Base-by-base conservation (phyloP, 1,140 invertebrate species). In the Ooceraea biroi region DNA sequence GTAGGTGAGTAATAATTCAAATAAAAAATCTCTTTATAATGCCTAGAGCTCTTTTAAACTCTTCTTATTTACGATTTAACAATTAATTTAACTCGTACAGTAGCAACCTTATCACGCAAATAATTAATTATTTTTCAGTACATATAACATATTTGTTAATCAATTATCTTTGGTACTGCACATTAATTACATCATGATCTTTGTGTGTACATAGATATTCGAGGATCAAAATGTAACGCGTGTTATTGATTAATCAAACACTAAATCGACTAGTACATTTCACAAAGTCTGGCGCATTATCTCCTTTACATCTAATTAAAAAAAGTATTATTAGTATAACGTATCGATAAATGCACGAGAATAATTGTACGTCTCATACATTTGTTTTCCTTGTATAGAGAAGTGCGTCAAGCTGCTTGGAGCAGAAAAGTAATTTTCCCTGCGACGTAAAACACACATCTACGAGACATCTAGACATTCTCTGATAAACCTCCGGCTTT, bases 391-490 rank as follows among this genome's bases (percentile, higher is more conserved):
- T 80, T 80, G 2, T 3, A 27, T 19, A 80, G n/a, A 78, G 1
- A 50, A 52, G 11, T 69, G 19, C 17, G 11, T 55, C 36, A 14
- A 55, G 19, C 57, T 55, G 3, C 10, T n/a, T n/a, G n/a, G 7
- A 80, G 8, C 25, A 71, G 10, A 11, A 3, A 57, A 8, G 27
- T 14, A 19, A 69, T n/a, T 58, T 80, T 80, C 63, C 27, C 65
- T 69, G n/a, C 50, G 36, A 10, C 50, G 50, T 44, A 27, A 78
- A 78, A 78, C 12, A 71, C 3, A 52, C 41, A 27, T n/a, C n/a
- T n/a, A 4, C n/a, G 76, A 57, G 76, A 80, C 76, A 80, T 80
- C 76, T 80, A 12, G 22, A 80, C 12, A 44, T 69, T 57, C 50
- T 27, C 19, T 12, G 11, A 3, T 55, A 57, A 55, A 44, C 36